Percentiles rank a stretch among this genome's conserved stretches.
phyloP scores from a whole-genome alignment of 1,140 invertebrate genomes.

The Halesus radiatus region DNA sequence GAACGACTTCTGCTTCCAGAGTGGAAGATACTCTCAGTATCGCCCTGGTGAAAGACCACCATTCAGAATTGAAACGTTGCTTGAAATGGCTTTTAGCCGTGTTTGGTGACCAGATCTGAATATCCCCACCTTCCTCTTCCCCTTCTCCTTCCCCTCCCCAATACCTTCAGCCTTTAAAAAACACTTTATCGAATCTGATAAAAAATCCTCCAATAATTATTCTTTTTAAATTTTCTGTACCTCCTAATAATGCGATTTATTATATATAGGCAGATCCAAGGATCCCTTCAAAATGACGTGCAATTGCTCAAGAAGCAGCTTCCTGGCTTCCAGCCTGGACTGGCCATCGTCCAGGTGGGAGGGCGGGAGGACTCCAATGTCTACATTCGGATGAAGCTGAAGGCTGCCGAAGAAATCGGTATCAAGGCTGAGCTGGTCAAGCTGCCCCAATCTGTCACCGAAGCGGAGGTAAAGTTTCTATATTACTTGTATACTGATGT shows the following conservation, averaged over 20 bases:
- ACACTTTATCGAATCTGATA: too few species aligned
- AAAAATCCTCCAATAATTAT: too few species aligned
- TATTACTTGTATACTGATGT: not conserved
- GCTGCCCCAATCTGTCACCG: slow-evolving; percentile 85
- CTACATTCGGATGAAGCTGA: slow-evolving; percentile 97
- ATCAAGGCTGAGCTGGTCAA: slow-evolving; percentile 87
- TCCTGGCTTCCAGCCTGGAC: slow-evolving; percentile 79
- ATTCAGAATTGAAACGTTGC: too few species aligned
- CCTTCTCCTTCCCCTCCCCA: too few species aligned
- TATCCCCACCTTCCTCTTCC: too few species aligned
- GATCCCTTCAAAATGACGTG: slow-evolving; percentile 79
- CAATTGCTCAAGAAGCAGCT: slow-evolving; percentile 71
- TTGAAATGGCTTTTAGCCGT: too few species aligned
- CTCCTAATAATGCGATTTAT: not conserved
- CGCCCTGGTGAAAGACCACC: too few species aligned
- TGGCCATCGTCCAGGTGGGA: slow-evolving; percentile 93
- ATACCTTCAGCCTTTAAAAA: too few species aligned
- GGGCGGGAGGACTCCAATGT: slow-evolving; percentile 98
- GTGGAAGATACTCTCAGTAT: too few species aligned
- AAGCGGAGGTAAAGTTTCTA: slow-evolving; percentile 79
- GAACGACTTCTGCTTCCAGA: too few species aligned
- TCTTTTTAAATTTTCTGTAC: too few species aligned
- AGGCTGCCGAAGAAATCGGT: slow-evolving; percentile 92
- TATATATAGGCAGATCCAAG: slow-evolving; percentile 80
- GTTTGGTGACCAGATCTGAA: too few species aligned